Conservation (phyloP, 2,888 invertebrate genomes). For the Calameuta filiformis region DNA sequence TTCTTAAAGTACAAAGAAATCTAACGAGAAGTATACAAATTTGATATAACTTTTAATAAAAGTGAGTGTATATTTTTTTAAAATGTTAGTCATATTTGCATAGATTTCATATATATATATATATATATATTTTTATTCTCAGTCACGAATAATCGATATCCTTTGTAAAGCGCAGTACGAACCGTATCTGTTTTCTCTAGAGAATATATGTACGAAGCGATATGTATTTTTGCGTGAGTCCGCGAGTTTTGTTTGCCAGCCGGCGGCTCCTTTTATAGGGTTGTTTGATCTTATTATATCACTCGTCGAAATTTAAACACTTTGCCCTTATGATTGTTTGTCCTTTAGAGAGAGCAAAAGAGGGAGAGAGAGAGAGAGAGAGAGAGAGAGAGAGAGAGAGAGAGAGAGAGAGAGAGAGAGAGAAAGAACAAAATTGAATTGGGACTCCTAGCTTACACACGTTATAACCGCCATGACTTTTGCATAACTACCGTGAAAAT, state of each 20-base stretch:
- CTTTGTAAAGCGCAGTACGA: not conserved
- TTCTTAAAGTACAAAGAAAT: not conserved
- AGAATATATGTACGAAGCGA: slow-evolving; percentile 25
- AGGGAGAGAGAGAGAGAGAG: not conserved
- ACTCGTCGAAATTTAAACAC: slow-evolving; percentile 63
- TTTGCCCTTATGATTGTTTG: slow-evolving; percentile 35
- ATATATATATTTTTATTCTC: not conserved
- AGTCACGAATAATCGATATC: not conserved
- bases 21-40: not conserved
- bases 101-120: not conserved
- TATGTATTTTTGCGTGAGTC: slow-evolving; percentile 45
- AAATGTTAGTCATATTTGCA: not conserved
- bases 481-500: not conserved
- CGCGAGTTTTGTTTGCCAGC: slow-evolving; percentile 44
- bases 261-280: slow-evolving; percentile 47
- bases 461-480: not conserved
- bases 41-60: too few species aligned
- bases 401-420: not conserved
- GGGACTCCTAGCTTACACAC: not conserved
- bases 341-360: slow-evolving; percentile 1
- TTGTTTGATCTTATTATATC: slow-evolving; percentile 65
- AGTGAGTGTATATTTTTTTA: too few species aligned
- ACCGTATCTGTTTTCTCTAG: not conserved
- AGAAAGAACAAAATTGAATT: not conserved
- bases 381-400: too few species aligned